phyloP scores from a whole-genome alignment of 2,797 vertebrate genomes.

The Holocentrus rufus region DNA sequence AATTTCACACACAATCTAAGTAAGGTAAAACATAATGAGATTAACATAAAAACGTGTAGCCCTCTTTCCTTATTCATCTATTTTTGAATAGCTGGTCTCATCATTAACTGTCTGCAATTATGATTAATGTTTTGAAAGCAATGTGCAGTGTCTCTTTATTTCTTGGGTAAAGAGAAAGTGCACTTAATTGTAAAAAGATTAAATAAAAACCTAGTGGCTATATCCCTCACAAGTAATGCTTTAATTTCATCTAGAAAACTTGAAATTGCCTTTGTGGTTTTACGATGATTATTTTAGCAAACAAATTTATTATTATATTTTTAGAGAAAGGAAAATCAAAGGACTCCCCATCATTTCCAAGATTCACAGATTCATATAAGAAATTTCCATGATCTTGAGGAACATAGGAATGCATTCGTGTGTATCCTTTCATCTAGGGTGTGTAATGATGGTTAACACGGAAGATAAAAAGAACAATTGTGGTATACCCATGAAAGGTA shows the following conservation, averaged over 20 bases:
- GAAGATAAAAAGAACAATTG: constrained; percentile 51
- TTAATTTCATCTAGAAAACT: constrained; percentile 16
- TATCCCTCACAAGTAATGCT: constrained; percentile 1
- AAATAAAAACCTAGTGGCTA: constrained; percentile 3
- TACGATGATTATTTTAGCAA: constrained; percentile 29
- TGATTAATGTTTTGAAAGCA: background rate
- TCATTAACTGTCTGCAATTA: background rate
- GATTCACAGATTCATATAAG: constrained; percentile 25
- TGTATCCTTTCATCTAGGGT: constrained; percentile 48
- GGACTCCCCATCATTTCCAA: constrained; percentile 25
- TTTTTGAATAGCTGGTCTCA: background rate
- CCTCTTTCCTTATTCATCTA: background rate
- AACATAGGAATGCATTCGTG: constrained; percentile 27
- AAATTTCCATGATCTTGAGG: constrained; percentile 34
- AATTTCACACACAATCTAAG: background rate
- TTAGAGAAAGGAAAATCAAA: constrained; percentile 37
- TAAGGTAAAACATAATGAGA: background rate
- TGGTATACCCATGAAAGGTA: constrained; percentile 45
- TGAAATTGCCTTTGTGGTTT: constrained; percentile 17
- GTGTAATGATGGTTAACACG: constrained; percentile 50
- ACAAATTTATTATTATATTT: constrained; percentile 31
- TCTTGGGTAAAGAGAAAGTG: constrained; percentile 20
- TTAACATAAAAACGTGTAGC: background rate
- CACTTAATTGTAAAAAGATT: constrained; percentile 9
- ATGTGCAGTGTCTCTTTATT: background rate